Evolutionary conservation across 2,113 vertebrate genomes (phyloP).

Genomic region (Cervus canadensis): DNA sequence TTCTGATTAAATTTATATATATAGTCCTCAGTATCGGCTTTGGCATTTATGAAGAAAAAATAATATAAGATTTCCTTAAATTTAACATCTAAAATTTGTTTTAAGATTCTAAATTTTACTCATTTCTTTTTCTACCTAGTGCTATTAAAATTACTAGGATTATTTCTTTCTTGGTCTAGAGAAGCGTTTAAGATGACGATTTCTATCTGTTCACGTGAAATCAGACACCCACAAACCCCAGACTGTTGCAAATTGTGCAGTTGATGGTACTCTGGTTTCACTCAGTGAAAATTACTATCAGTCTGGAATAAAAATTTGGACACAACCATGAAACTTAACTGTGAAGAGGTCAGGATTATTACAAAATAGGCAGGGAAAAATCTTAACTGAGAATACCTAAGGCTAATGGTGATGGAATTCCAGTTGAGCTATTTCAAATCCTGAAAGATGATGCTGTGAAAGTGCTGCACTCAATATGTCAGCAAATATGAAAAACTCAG

Average conservation of each 20-base stretch:
- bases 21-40: neutral
- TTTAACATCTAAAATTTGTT: neutral
- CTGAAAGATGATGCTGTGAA: neutral
- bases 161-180: neutral
- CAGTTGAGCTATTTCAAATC: neutral
- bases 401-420: neutral
- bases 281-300: neutral
- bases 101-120: conserved; percentile 25
- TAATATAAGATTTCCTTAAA: neutral
- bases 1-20: conserved; percentile 18
- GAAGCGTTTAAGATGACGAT: neutral
- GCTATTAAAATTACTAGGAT: neutral
- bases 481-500: neutral
- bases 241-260: neutral
- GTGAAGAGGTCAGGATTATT: neutral
- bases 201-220: conserved; percentile 20
- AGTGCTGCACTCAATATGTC: neutral
- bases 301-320: neutral
- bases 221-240: neutral
- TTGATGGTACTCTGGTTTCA: neutral
- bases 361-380: neutral
- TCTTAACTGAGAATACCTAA: neutral
- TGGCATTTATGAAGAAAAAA: conserved; percentile 34
- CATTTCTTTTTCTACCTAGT: neutral
- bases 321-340: neutral